phyloP scores from a whole-genome alignment of 2,888 invertebrate genomes.

The Ecliptopera silaceata region DNA sequence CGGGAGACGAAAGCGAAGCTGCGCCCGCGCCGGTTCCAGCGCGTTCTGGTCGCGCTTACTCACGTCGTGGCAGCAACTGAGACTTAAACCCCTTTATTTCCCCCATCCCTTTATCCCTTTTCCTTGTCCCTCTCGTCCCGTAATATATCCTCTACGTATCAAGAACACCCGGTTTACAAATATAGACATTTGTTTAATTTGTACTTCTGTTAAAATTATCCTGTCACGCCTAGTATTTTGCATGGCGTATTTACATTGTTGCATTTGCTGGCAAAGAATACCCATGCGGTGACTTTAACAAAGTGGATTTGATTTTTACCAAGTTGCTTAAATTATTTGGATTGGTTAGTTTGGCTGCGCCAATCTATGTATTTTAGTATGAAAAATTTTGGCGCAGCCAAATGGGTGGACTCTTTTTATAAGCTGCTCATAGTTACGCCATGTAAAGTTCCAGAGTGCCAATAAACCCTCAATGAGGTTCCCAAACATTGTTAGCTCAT shows the following conservation, averaged over 20 bases:
- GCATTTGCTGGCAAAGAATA: no score
- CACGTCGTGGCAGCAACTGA: constrained; percentile 67
- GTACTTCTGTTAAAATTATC: background rate
- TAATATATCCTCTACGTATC: background rate
- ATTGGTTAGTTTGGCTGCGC: background rate
- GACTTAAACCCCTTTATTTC: background rate
- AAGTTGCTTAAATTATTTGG: no score
- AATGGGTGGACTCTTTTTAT: background rate
- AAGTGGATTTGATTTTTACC: no score
- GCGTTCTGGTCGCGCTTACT: constrained; percentile 57
- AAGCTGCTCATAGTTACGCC: background rate
- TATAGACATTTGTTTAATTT: constrained; percentile 1
- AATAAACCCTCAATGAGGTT: background rate
- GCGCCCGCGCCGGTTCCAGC: constrained; percentile 55
- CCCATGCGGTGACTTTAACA: no score
- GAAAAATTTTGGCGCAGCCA: background rate
- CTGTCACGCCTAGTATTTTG: background rate
- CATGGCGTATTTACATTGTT: background rate
- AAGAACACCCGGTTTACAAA: background rate
- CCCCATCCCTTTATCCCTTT: background rate
- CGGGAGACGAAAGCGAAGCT: constrained; percentile 58
- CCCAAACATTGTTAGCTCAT: constrained; percentile 27
- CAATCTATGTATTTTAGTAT: background rate
- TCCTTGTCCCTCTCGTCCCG: background rate
- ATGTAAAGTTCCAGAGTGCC: background rate